Evolutionary conservation across 2,113 vertebrate species (phyloP), one percentile per base, ranked within the genome.

Genomic region (Toxotes jaculatrix): DNA sequence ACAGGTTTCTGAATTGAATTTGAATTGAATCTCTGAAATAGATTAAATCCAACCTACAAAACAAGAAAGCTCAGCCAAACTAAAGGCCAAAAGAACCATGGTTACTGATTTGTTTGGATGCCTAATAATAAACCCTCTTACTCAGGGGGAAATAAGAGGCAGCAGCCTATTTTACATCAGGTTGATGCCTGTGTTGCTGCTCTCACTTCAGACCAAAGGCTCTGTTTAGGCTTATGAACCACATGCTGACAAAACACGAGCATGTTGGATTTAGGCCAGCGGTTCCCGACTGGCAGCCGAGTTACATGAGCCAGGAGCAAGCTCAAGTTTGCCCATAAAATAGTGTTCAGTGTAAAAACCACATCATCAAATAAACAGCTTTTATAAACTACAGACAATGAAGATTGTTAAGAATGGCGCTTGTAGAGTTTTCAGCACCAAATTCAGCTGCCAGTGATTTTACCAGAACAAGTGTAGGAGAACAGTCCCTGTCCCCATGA

Each of bases 241-340:
- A 51, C 61, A 76, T 45, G 68, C 56, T 64, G 80, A 83, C 77
- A 67, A 61, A 76, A 79, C 66, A 66, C 5, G 12, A 69, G 34
- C 64, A 36, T 56, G 42, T 23, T 76, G 67, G 57, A 74, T 64
- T 69, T 5, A 83, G 59, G 42, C 49, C 49, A 36, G 23, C n/a
- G 0, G 23, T 27, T 47, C 23, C 42, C 23, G 1, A 36, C 74
- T 4, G 74, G 61, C 74, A 60, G 34, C 68, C 0, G 12, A 21
- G 21, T 19, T 42, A 23, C 70, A 51, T 13, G 5, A 62, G 70
- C 10, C 21, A 60, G 1, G 27, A 36, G 51, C 0, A 19, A 59
- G 51, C 62, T 67, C 53, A 14, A 6, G 62, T 66, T 40, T 21
- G n/a, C 51, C 42, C 4, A 23, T 14, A 27, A 43, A 57, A 36